These are phyloP conservation scores for Hofmannophila pseudospretella DNA, from an alignment of 2,888 invertebrate genomes.

Conservation along the genomic window DNA sequence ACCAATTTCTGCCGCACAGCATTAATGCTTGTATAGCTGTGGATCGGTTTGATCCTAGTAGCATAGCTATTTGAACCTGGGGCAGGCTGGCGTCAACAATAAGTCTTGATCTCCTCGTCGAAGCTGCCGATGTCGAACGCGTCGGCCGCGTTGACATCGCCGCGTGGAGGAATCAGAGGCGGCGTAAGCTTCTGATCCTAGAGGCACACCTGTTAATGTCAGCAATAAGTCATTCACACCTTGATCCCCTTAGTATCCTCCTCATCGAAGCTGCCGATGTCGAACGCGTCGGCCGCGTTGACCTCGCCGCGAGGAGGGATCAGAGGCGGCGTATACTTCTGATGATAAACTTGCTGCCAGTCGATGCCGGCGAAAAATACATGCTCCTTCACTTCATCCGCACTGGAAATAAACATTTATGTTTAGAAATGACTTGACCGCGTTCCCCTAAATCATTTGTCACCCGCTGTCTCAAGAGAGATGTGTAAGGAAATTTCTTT, in stretches of 20 bases:
- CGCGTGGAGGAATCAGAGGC: slow-evolving; percentile 97
- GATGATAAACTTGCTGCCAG: slow-evolving; percentile 99
- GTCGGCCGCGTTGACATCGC: slow-evolving; percentile 99
- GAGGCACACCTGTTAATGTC: no score
- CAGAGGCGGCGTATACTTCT: slow-evolving; percentile 98
- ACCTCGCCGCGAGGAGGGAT: slow-evolving; percentile 99
- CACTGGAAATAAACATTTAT: slow-evolving; percentile 82
- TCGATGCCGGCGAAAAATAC: slow-evolving; percentile 98
- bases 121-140: slow-evolving; percentile 99
- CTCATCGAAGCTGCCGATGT: slow-evolving; percentile 99
- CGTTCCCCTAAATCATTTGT: no score
- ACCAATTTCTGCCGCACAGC: no score
- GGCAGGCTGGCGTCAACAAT: no score
- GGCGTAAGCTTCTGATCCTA: slow-evolving; percentile 99
- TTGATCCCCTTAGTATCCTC: slow-evolving; percentile 97
- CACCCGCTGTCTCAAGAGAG: no score
- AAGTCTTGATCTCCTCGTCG: slow-evolving; percentile 96
- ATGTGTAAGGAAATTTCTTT: no score
- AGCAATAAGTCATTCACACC: not conserved
- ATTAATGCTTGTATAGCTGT: no score
- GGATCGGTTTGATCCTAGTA: no score
- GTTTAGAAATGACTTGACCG: no score
- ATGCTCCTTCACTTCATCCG: slow-evolving; percentile 98
- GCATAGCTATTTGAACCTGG: no score
- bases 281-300: slow-evolving; percentile 99